Evolutionary conservation across 2,888 invertebrate genomes (phyloP).

Genomic region (Mesorhabditis spiculigera): DNA sequence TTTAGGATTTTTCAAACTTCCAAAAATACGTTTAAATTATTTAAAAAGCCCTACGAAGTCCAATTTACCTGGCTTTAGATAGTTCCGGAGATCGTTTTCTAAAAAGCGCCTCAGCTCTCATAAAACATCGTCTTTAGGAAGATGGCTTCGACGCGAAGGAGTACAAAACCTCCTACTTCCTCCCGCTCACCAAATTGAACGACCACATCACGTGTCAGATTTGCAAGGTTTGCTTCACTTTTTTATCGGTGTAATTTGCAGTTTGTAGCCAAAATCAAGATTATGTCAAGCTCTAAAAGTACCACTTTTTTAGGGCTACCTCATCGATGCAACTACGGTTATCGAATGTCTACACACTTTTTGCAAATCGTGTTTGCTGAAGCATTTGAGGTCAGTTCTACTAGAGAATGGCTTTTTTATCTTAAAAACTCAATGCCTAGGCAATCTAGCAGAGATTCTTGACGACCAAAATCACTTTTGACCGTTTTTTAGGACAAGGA

Average conservation of each 20-base stretch:
- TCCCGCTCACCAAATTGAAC: neutral
- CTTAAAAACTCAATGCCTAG: no score
- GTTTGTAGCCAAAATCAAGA: neutral
- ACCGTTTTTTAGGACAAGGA: slow-evolving; percentile 5
- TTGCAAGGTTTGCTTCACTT: no score
- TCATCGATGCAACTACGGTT: slow-evolving; percentile 96
- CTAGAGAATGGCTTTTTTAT: no score
- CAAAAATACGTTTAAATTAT: no score
- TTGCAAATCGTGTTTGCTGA: slow-evolving; percentile 95
- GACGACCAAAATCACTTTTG: no score
- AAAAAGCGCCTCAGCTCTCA: neutral
- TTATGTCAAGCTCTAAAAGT: neutral
- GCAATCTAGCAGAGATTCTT: slow-evolving; percentile 6
- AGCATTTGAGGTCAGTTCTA: slow-evolving; percentile 82
- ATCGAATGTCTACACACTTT: slow-evolving; percentile 98
- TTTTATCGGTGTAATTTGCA: no score
- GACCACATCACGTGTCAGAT: neutral
- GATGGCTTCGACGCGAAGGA: slow-evolving; percentile 5
- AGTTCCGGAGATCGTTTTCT: no score
- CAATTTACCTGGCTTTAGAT: no score
- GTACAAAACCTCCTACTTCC: neutral
- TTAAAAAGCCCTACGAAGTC: no score
- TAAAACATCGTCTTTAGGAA: slow-evolving; percentile 1
- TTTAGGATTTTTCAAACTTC: no score
- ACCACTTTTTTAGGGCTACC: slow-evolving; percentile 73